Evolutionary conservation across 1,140 invertebrate genomes (phyloP).

Genomic region (Thaumatotibia leucotreta): DNA sequence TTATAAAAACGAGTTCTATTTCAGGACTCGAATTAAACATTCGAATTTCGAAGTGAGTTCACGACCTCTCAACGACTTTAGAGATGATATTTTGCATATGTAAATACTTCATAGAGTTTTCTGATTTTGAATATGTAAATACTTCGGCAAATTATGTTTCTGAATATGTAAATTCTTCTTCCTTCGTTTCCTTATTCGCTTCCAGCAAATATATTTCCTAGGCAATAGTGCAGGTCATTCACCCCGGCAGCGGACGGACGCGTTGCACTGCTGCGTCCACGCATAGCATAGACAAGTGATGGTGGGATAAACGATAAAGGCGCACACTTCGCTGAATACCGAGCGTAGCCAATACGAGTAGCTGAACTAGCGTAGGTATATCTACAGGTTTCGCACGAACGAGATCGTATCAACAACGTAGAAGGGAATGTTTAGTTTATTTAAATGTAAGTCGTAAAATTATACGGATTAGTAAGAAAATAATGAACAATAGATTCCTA

Average conservation of each 20-base stretch:
- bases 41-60: background rate
- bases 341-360: background rate
- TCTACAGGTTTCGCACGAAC: constrained; percentile 1
- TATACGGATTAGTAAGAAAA: background rate
- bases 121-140: background rate
- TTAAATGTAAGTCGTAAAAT: background rate
- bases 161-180: constrained; percentile 19
- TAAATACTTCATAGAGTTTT: background rate
- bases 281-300: constrained; percentile 46
- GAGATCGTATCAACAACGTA: constrained; percentile 9
- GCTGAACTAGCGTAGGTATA: background rate
- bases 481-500: background rate
- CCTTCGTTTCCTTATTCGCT: constrained; percentile 25
- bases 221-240: constrained; percentile 34
- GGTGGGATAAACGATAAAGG: constrained; percentile 42
- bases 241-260: constrained; percentile 52
- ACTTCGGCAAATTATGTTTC: background rate
- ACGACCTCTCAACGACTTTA: background rate
- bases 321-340: constrained; percentile 18
- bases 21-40: background rate
- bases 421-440: background rate
- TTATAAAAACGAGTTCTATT: constrained; percentile 8
- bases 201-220: background rate
- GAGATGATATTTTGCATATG: background rate
- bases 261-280: constrained; percentile 39